These are phyloP conservation scores for Dascillus cervinus DNA, from an alignment of 2,888 invertebrate species.

Conservation along the genomic window DNA sequence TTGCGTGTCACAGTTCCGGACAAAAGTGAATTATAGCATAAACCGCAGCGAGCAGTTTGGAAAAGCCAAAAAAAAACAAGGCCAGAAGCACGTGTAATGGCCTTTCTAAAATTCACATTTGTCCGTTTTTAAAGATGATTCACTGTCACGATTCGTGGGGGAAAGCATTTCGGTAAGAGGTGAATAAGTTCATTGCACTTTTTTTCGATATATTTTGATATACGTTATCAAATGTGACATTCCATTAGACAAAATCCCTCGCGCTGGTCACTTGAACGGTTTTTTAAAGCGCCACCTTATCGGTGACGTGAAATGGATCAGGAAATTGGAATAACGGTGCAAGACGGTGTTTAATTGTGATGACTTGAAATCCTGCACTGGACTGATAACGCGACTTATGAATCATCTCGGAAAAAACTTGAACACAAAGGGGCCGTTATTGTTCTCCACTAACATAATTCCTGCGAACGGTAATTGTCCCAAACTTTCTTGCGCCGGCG, in stretches of 20 bases:
- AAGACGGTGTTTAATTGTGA: conserved; percentile 9
- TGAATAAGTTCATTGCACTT: conserved; percentile 13
- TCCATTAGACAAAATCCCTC: conserved; percentile 27
- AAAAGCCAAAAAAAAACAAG: too few species aligned
- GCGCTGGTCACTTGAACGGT: conserved; percentile 17
- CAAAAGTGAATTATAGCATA: conserved; percentile 14
- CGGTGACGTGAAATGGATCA: conserved; percentile 15
- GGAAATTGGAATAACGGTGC: conserved; percentile 17
- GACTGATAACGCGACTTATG: neutral
- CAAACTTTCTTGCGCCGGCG: conserved; percentile 10
- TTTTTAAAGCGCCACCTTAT: conserved; percentile 10
- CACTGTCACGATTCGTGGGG: conserved; percentile 8
- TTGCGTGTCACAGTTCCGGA: conserved; percentile 25
- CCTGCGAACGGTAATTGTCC: conserved; percentile 6
- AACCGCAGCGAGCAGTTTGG: conserved; percentile 12
- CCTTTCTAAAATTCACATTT: conserved; percentile 16
- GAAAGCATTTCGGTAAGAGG: conserved; percentile 3
- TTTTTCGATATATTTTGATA: conserved; percentile 29
- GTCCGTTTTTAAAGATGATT: conserved; percentile 12
- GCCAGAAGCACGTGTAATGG: conserved; percentile 18
- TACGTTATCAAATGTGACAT: conserved; percentile 29
- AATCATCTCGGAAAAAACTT: neutral
- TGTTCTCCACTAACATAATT: too few species aligned
- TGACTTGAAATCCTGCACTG: conserved; percentile 7
- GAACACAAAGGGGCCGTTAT: neutral